These are phyloP conservation scores for Euura lappo DNA, from an alignment of 1,140 invertebrate genomes.

Conservation along the genomic window DNA sequence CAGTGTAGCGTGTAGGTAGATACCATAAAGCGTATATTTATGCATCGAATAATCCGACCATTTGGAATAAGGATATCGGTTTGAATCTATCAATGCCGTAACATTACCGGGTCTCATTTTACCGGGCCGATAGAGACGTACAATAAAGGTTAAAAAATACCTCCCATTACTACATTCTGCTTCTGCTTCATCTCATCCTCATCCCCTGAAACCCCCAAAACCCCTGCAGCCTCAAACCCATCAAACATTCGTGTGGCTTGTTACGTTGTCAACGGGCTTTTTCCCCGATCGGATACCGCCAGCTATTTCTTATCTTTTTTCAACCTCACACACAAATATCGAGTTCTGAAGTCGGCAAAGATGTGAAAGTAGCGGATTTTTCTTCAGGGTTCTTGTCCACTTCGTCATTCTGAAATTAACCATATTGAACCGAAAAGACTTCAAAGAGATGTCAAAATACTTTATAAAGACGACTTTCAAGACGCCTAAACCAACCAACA, in stretches of 20 bases:
- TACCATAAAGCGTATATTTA: constrained; percentile 53
- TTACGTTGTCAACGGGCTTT: background rate
- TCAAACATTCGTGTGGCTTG: constrained; percentile 27
- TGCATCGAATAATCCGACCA: constrained; percentile 56
- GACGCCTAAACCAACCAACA: too few species aligned
- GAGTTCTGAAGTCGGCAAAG: too few species aligned
- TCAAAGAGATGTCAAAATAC: too few species aligned
- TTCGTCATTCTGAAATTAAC: too few species aligned
- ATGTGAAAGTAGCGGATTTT: too few species aligned
- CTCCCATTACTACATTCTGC: constrained; percentile 27
- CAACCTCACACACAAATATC: constrained; percentile 11
- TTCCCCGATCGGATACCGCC: constrained; percentile 42
- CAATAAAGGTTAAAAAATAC: constrained; percentile 52
- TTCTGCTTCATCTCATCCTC: too few species aligned
- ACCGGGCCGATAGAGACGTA: constrained; percentile 46
- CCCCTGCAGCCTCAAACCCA: too few species aligned
- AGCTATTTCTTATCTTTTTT: constrained; percentile 48
- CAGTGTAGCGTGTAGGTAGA: too few species aligned
- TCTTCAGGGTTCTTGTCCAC: too few species aligned
- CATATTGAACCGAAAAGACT: too few species aligned
- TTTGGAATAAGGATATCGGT: constrained; percentile 47
- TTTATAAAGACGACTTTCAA: too few species aligned
- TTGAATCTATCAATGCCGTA: constrained; percentile 56
- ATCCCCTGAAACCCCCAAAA: too few species aligned
- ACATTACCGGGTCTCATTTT: constrained; percentile 57